Evolutionary conservation across 2,113 vertebrate genomes (phyloP).

Genomic region (Leuciscus idus): DNA sequence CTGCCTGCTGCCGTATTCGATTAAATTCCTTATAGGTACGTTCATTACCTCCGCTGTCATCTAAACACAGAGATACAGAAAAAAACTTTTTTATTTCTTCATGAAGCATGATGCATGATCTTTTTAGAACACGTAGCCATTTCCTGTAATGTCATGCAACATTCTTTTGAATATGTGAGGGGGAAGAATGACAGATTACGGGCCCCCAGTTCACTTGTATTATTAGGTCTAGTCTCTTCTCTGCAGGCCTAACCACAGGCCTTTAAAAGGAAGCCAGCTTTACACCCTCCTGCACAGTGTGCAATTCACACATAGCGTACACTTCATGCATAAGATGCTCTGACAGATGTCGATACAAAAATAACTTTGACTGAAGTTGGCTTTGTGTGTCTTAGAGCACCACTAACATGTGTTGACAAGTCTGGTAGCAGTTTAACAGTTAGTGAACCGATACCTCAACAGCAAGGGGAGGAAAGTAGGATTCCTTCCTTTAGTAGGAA

Average conservation of each 20-base stretch:
- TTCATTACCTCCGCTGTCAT: slow-evolving; percentile 68
- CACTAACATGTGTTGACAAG: neutral
- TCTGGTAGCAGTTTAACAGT: neutral
- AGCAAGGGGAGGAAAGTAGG: neutral
- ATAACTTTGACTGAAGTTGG: neutral
- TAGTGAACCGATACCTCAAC: neutral
- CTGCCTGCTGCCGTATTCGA: slow-evolving; percentile 85
- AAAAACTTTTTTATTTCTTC: neutral
- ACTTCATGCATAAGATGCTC: neutral
- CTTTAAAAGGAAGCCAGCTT: slow-evolving; percentile 28
- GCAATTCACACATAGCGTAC: neutral
- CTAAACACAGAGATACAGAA: slow-evolving; percentile 41
- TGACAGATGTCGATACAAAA: neutral
- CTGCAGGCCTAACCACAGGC: slow-evolving; percentile 24
- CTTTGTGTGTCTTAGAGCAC: neutral
- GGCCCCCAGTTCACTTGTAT: neutral
- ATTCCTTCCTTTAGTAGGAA: neutral
- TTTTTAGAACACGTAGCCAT: neutral
- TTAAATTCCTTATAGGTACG: slow-evolving; percentile 69
- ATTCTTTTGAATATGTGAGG: neutral
- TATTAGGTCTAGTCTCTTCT: neutral
- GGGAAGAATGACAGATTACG: neutral
- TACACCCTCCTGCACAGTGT: neutral
- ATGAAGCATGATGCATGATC: neutral
- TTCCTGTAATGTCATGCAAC: neutral